phyloP scores from a whole-genome alignment of 1,140 invertebrate genomes.

The Sycobia sp. region DNA sequence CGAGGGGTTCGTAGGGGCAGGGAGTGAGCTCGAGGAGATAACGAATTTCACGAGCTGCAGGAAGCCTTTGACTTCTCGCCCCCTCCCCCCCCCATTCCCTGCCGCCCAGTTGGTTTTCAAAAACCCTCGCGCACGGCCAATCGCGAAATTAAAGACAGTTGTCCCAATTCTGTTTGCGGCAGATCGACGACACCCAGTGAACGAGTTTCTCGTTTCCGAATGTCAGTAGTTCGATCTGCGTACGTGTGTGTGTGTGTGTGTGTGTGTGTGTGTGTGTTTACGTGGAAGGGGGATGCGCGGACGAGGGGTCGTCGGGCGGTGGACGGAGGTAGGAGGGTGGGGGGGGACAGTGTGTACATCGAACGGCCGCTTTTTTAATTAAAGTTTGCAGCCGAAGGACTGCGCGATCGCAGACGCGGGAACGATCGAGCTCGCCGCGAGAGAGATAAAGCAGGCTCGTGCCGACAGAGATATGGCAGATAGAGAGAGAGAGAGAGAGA shows the following conservation, averaged over 20 bases:
- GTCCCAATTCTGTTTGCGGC: slow-evolving; percentile 21
- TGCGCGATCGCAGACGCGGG: slow-evolving; percentile 2
- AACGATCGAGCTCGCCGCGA: slow-evolving; percentile 10
- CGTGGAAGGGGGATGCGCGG: no score
- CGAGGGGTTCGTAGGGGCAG: not conserved
- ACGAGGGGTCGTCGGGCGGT: no score
- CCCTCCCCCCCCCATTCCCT: no score
- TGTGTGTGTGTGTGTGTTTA: no score
- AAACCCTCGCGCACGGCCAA: slow-evolving; percentile 11
- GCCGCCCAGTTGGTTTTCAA: no score
- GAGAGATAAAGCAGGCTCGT: slow-evolving; percentile 22
- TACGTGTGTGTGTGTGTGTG: not conserved
- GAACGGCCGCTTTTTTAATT: slow-evolving; percentile 50
- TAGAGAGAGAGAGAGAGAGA: no score
- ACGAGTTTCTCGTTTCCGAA: slow-evolving; percentile 17
- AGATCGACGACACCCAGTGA: slow-evolving; percentile 16
- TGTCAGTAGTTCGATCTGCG: no score
- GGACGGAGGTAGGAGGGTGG: no score
- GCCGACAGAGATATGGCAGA: not conserved
- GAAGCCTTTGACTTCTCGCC: slow-evolving; percentile 7
- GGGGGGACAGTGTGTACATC: not conserved
- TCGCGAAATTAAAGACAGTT: slow-evolving; percentile 31
- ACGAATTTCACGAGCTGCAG: not conserved
- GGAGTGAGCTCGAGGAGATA: not conserved
- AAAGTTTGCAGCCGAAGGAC: slow-evolving; percentile 50